A percentile compares a stretch with the other conserved stretches of the same genome.
Evolutionary conservation across 2,797 vertebrate species (phyloP).

Genomic region (Geotrypetes seraphini): DNA sequence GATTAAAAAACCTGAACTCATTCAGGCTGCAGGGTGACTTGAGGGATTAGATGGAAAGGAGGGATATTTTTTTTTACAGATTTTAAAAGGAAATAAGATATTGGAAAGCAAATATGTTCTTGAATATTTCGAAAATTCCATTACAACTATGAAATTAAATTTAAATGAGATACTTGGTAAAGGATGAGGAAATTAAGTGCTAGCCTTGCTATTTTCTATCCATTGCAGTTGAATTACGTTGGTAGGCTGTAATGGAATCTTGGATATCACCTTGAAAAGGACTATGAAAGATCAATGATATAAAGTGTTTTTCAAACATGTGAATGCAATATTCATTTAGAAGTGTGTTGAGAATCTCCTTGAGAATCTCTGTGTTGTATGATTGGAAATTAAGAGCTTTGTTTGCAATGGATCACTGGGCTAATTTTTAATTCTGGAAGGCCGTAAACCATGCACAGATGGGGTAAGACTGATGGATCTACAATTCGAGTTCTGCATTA

Average conservation of each 20-base stretch:
- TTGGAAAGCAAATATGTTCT: slow-evolving; percentile 35
- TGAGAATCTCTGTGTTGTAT: no score
- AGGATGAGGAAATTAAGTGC: slow-evolving; percentile 22
- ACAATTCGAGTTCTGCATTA: no score
- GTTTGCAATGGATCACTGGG: no score
- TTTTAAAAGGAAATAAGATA: slow-evolving; percentile 37
- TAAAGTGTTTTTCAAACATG: background rate
- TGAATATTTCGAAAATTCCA: slow-evolving; percentile 34
- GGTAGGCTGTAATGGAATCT: no score
- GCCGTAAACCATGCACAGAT: no score
- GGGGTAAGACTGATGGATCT: no score
- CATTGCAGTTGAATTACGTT: no score
- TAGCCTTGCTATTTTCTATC: slow-evolving; percentile 4
- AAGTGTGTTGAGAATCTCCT: no score
- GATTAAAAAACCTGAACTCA: slow-evolving; percentile 65
- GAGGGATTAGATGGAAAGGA: slow-evolving; percentile 50
- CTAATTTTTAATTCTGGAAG: no score
- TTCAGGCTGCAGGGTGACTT: slow-evolving; percentile 52
- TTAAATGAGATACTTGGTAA: slow-evolving; percentile 30
- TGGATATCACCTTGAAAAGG: background rate
- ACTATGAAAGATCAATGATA: no score
- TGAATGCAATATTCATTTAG: no score
- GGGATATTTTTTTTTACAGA: slow-evolving; percentile 30
- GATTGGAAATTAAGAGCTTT: no score
- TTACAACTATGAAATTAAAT: slow-evolving; percentile 31